A percentile compares a stretch with the other conserved stretches of the same genome.
Evolutionary conservation across 2,113 vertebrate species (phyloP).

Genomic region (Dendrocopos noguchii): DNA sequence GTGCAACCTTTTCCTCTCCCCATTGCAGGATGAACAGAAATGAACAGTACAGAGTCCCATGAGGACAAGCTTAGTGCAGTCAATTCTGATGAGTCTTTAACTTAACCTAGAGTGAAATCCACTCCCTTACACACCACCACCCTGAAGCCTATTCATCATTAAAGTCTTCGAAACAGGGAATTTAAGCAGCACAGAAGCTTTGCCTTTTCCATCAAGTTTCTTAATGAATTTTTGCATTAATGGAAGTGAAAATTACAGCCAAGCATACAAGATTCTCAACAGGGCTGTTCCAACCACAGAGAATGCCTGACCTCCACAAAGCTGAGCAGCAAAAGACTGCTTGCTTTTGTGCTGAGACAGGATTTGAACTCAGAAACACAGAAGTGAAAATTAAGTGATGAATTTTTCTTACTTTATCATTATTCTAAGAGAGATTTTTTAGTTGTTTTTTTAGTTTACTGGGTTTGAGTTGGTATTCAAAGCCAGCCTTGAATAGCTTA

Average conservation of each 20-base stretch:
- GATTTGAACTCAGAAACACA: background rate
- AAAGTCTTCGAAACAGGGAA: background rate
- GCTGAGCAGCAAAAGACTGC: background rate
- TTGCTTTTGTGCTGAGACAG: background rate
- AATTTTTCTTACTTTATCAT: background rate
- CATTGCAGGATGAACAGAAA: background rate
- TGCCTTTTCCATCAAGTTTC: background rate
- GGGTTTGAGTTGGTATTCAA: background rate
- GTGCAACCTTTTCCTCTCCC: background rate
- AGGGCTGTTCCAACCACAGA: background rate
- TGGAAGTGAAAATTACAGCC: background rate
- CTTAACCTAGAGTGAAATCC: background rate
- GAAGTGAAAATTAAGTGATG: background rate
- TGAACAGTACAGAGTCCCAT: background rate
- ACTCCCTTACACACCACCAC: background rate
- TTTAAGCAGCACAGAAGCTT: slow-evolving; percentile 6
- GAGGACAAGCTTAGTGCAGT: background rate
- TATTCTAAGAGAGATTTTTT: background rate
- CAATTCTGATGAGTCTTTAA: background rate
- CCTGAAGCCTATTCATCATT: background rate
- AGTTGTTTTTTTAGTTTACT: background rate
- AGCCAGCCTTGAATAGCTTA: background rate
- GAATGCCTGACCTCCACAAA: background rate
- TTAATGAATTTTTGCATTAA: slow-evolving; percentile 24
- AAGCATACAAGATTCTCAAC: background rate